Percentiles rank a stretch among this genome's conserved stretches.
Conservation (phyloP, 2,797 vertebrate genomes). For the Graptemys geographica region DNA sequence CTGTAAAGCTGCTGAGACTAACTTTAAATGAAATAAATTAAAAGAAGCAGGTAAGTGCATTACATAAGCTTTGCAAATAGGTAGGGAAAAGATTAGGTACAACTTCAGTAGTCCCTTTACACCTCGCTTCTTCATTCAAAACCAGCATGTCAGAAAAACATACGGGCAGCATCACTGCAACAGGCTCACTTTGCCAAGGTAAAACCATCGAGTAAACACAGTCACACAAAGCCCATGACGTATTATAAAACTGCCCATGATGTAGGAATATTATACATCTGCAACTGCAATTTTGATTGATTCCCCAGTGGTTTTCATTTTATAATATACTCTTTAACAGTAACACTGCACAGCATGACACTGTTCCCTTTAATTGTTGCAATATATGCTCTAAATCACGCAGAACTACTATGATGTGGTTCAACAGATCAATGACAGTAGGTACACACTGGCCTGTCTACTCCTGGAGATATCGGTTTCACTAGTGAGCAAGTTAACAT, state of each 20-base stretch:
- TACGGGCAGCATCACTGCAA: background rate
- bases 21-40: background rate
- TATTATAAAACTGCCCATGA: background rate
- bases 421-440: background rate
- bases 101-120: background rate
- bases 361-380: rapidly evolving
- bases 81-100: rapidly evolving
- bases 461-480: rapidly evolving
- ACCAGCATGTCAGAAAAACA: background rate
- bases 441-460: rapidly evolving
- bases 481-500: background rate
- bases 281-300: background rate
- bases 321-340: background rate
- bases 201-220: background rate
- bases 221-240: background rate
- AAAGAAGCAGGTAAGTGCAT: background rate
- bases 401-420: rapidly evolving
- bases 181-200: background rate
- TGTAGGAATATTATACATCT: background rate
- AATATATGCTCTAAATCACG: rapidly evolving
- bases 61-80: background rate
- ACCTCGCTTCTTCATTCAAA: background rate
- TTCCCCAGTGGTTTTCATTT: background rate
- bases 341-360: rapidly evolving
- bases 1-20: background rate